Percentiles rank a stretch among this genome's conserved stretches.
Conservation (phyloP, 2,888 invertebrate species). For the Stramonita haemastoma region DNA sequence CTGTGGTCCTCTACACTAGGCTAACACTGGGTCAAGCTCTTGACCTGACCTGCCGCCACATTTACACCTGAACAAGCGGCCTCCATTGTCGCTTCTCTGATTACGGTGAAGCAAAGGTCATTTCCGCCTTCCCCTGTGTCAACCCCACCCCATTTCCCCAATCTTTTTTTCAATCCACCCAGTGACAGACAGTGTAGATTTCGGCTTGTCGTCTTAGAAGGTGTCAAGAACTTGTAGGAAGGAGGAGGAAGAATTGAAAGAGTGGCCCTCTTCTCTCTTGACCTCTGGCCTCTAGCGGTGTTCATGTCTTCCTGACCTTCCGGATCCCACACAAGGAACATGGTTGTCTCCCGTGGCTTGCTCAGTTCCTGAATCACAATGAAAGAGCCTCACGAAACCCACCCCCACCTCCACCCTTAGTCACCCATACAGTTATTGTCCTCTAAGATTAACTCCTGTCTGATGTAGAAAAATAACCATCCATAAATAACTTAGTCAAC, state of each 20-base stretch:
- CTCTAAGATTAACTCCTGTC: too few relatives aligned
- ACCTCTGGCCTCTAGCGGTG: background rate
- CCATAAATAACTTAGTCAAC: too few relatives aligned
- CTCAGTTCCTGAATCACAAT: too few relatives aligned
- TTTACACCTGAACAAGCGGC: background rate
- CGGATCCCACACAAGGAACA: too few relatives aligned
- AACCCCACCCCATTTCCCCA: background rate
- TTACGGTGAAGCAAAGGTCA: conserved; percentile 3
- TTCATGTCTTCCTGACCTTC: background rate
- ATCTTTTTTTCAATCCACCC: background rate
- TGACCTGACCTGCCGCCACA: background rate
- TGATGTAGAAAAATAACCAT: too few relatives aligned
- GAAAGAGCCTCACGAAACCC: too few relatives aligned
- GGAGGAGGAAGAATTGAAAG: background rate
- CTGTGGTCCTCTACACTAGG: background rate
- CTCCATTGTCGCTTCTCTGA: background rate
- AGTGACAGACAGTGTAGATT: background rate
- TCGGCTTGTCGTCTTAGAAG: background rate
- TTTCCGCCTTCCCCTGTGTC: conserved; percentile 6
- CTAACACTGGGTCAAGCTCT: background rate
- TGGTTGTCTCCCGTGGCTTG: too few relatives aligned
- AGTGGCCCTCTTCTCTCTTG: background rate
- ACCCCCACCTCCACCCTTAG: too few relatives aligned
- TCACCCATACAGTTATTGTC: too few relatives aligned
- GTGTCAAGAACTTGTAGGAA: background rate